Percentiles rank a stretch among this genome's conserved stretches.
Conservation (phyloP, 2,888 invertebrate genomes). For the Anthophora plumipes region DNA sequence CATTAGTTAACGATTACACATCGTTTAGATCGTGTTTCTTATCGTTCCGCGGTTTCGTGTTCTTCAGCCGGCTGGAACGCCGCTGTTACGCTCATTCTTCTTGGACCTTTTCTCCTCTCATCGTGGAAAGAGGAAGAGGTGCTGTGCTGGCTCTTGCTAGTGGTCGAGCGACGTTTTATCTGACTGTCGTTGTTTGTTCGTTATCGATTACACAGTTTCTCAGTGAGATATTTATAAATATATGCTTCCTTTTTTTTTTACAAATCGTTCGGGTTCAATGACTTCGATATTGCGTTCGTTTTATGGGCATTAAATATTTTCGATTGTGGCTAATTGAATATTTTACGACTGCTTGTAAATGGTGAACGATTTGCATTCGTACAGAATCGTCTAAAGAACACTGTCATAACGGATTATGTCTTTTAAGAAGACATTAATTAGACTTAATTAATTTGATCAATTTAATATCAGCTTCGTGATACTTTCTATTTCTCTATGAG, state of each 20-base stretch:
- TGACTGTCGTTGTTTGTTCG: background rate
- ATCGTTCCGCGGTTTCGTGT: conserved; percentile 44
- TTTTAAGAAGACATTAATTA: too few species aligned
- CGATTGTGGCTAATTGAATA: too few species aligned
- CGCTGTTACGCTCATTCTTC: conserved; percentile 3
- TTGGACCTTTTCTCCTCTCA: background rate
- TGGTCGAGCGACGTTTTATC: conserved; percentile 4
- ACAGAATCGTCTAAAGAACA: too few species aligned
- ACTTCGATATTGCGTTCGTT: conserved; percentile 1
- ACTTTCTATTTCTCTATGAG: too few species aligned
- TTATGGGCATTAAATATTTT: too few species aligned
- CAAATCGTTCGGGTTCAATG: background rate
- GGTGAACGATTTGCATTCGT: too few species aligned
- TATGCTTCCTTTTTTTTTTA: background rate
- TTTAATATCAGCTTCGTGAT: too few species aligned
- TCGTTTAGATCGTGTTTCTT: conserved; percentile 62
- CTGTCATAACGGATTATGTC: too few species aligned
- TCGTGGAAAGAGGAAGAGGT: background rate
- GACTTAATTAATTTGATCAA: too few species aligned
- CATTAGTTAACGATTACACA: conserved; percentile 59
- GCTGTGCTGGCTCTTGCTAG: too few species aligned
- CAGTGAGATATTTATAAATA: background rate
- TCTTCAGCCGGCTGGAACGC: conserved; percentile 25
- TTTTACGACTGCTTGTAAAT: too few species aligned
- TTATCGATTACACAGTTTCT: background rate